Evolutionary conservation across 1,140 invertebrate genomes (phyloP), one percentile per base, ranked within the genome.

Genomic region (Magallana angulata): DNA sequence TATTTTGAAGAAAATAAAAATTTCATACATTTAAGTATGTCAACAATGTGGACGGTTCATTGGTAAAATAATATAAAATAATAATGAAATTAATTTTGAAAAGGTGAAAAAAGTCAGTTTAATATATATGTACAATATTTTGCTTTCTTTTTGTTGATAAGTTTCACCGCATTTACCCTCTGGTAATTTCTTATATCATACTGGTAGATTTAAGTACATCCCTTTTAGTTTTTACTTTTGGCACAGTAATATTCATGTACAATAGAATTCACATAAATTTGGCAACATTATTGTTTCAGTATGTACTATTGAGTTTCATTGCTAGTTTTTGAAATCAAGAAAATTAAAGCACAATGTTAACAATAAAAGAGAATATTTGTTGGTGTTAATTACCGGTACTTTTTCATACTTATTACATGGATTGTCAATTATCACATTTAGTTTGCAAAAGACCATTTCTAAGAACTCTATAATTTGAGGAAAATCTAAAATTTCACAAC

Each of bases 181-280:
- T 16, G 16, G 18, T n/a, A 64, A 18, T 64, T 62, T 62, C n/a
- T 12, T 12, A n/a, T 6, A 16, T 12, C 14, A 12, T 62, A 16
- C 9, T 62, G 36, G 60, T 16, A 62, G 14, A 16, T 62, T 14
- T 14, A 12, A 11, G 60, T n/a, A 12, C 6, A 12, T 62, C 60
- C 60, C 6, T 7, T 76, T 76, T 76, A 36, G 12, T 76, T 18
- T 24, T 9, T 30, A 71, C 24, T 30, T 76, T 76, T 76, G 68
- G 68, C 68, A 76, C 68, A 76, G 8, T 76, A 11, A 18, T 30
- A 76, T 76, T 30, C 68, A 76, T 76, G 68, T 30, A 76, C 24
- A 76, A 7, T 18, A 76, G 24, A 12, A 36, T 7, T 76, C 48
- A 36, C 24, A 76, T 30, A 14, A 7, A 76, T 76, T 76, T 76